These are phyloP conservation scores for Coecobrya sp. DNA, from an alignment of 2,888 invertebrate species.

Conservation along the genomic window DNA sequence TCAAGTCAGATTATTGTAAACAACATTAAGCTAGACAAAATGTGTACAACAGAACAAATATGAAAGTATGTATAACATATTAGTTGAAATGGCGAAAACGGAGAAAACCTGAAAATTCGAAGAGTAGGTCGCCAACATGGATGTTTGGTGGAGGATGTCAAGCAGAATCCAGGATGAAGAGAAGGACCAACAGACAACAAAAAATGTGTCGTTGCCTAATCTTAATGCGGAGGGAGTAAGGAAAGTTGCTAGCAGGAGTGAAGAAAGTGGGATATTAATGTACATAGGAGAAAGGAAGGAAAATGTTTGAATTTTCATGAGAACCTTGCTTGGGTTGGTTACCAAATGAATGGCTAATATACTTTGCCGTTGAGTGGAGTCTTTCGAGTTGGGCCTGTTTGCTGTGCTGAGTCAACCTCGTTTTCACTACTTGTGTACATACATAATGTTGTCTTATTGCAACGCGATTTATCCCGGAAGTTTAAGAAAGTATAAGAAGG, in stretches of 20 bases:
- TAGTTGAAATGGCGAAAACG: slow-evolving; percentile 9
- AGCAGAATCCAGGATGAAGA: background rate
- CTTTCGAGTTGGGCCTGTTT: background rate
- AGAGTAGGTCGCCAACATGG: slow-evolving; percentile 19
- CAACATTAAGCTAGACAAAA: slow-evolving; percentile 2
- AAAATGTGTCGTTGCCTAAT: slow-evolving; percentile 2
- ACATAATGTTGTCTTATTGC: background rate
- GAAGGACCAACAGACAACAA: background rate
- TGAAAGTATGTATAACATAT: background rate
- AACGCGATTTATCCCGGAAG: background rate
- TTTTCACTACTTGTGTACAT: background rate
- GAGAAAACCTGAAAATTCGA: background rate
- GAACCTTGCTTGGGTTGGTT: background rate
- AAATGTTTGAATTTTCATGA: slow-evolving; percentile 40
- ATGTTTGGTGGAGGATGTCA: slow-evolving; percentile 25
- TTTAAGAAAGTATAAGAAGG: background rate
- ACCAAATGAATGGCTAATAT: background rate
- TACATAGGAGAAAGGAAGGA: slow-evolving; percentile 2
- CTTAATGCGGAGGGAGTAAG: background rate
- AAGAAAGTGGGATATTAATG: background rate
- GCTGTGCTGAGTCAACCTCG: background rate
- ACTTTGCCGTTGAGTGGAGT: too few relatives aligned
- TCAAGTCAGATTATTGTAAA: background rate
- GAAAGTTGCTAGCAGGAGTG: background rate
- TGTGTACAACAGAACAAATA: background rate